These are phyloP conservation scores for Brachionus rotundiformis DNA, from an alignment of 1,140 invertebrate species.

Conservation along the genomic window DNA sequence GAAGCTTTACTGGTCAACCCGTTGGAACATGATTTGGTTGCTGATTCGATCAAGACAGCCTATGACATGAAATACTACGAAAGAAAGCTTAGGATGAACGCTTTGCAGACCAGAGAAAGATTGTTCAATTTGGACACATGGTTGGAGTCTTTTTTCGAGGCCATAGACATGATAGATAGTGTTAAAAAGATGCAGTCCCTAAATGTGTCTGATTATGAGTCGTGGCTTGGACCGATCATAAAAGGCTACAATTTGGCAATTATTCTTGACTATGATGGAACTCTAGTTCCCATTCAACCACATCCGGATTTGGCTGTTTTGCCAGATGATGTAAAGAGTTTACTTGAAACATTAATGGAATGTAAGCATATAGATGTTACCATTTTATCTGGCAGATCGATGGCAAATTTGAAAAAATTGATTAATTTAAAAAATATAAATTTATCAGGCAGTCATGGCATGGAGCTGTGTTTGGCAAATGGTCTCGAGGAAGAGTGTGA, in stretches of 20 bases:
- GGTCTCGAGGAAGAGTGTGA: constrained; percentile 80
- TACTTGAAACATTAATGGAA: constrained; percentile 33
- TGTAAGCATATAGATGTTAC: constrained; percentile 25
- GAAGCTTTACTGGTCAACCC: constrained; percentile 85
- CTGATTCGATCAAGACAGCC: constrained; percentile 81
- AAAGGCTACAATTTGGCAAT: constrained; percentile 83
- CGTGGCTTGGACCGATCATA: constrained; percentile 55
- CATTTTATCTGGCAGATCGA: constrained; percentile 29
- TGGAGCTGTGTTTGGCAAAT: constrained; percentile 84
- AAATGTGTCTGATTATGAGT: constrained; percentile 23
- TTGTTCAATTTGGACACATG: constrained; percentile 80
- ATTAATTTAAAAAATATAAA: constrained; percentile 17
- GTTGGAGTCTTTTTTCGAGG: constrained; percentile 79
- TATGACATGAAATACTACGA: constrained; percentile 87
- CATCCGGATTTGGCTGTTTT: constrained; percentile 83
- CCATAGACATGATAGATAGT: constrained; percentile 55
- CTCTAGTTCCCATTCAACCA: constrained; percentile 80
- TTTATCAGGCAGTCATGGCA: constrained; percentile 75
- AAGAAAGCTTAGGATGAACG: constrained; percentile 78
- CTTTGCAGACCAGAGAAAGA: constrained; percentile 74
- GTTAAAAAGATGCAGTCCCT: constrained; percentile 38
- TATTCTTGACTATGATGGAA: constrained; percentile 84
- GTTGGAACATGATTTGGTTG: constrained; percentile 81
- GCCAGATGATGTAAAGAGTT: constrained; percentile 73
- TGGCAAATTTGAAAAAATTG: constrained; percentile 45